A percentile compares a stretch with the other conserved stretches of the same genome.
Evolutionary conservation across 23 tunicate genomes (phyloP).

Genomic region (Styela clava): DNA sequence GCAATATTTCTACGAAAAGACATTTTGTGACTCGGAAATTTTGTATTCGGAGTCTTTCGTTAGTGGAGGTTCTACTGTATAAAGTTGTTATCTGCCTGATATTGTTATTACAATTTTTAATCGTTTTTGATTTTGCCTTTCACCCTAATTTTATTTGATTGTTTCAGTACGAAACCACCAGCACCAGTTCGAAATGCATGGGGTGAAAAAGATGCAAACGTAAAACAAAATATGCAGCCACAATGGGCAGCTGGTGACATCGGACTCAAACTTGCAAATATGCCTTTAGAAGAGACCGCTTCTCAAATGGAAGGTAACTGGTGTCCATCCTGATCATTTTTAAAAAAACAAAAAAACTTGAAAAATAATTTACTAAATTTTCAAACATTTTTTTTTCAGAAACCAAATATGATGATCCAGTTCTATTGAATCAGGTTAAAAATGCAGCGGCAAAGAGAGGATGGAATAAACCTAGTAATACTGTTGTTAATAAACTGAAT

Average conservation of each 20-base stretch:
- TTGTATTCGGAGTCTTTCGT: too few relatives aligned
- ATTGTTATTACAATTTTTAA: too few relatives aligned
- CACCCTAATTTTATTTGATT: too few relatives aligned
- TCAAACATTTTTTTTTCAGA: neutral
- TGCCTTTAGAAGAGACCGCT: slow-evolving; percentile 61
- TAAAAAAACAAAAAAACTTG: too few relatives aligned
- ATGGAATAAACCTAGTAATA: slow-evolving; percentile 69
- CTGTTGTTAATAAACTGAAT: slow-evolving; percentile 56
- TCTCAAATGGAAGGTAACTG: slow-evolving; percentile 49
- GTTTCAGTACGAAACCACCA: neutral
- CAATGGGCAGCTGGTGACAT: slow-evolving; percentile 45
- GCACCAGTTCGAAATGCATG: slow-evolving; percentile 37
- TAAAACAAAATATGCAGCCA: neutral
- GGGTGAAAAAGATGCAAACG: slow-evolving; percentile 1
- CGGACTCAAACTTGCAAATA: slow-evolving; percentile 35
- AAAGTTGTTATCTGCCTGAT: too few relatives aligned
- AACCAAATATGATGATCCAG: neutral
- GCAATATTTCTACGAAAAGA: too few relatives aligned
- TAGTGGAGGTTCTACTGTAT: too few relatives aligned
- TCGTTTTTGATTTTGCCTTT: too few relatives aligned
- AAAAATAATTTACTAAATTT: neutral
- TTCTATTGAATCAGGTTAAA: neutral
- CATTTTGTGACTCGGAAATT: too few relatives aligned
- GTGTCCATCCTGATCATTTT: neutral
- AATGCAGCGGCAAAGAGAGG: neutral